Percentiles rank a stretch among this genome's conserved stretches.
These are phyloP conservation scores for Oophaga pumilio DNA, from an alignment of 2,113 vertebrate species.

Conservation along the genomic window DNA sequence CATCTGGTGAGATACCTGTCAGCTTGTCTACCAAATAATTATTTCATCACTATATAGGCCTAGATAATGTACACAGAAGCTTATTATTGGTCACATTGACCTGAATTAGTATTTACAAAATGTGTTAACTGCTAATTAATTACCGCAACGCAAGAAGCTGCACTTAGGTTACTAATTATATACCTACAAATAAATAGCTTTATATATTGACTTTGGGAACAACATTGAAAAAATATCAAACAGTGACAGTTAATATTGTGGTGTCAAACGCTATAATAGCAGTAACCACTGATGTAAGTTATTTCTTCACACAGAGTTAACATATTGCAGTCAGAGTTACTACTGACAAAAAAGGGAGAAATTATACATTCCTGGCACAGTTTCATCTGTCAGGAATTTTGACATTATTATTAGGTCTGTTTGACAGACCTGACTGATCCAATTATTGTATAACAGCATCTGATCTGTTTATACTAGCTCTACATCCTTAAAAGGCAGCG, in stretches of 20 bases:
- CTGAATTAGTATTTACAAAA: too few species aligned
- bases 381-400: conserved; percentile 5
- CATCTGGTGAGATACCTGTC: too few species aligned
- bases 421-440: conserved; percentile 12
- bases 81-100: too few species aligned
- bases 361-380: neutral
- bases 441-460: neutral
- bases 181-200: neutral
- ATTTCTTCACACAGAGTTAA: neutral
- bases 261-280: neutral
- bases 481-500: neutral
- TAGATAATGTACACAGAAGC: too few species aligned
- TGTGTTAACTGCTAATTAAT: too few species aligned
- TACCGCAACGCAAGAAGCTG: too few species aligned
- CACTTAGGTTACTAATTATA: neutral
- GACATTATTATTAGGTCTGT: neutral
- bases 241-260: neutral
- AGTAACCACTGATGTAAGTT: neutral
- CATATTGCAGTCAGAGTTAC: neutral
- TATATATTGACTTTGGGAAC: neutral
- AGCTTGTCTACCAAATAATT: too few species aligned
- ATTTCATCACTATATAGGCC: too few species aligned
- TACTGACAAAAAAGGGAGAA: neutral
- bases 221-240: neutral
- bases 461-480: neutral